A percentile compares a stretch with the other conserved stretches of the same genome.
Evolutionary conservation across 2,888 invertebrate genomes (phyloP).

Genomic region (Enchytraeus crypticus): DNA sequence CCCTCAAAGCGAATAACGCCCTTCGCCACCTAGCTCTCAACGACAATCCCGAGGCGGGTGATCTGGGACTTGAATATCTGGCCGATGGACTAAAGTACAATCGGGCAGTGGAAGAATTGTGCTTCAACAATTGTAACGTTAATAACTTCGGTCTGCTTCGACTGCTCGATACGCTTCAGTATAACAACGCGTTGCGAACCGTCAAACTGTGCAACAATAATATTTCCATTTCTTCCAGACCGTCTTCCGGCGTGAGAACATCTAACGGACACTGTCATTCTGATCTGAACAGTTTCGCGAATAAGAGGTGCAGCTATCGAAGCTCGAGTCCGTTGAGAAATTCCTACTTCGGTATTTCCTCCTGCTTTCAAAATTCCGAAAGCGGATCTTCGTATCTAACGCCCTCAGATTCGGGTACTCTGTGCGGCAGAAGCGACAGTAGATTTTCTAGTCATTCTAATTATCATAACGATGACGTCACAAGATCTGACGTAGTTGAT

Average conservation of each 20-base stretch:
- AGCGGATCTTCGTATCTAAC: no score
- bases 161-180: slow-evolving; percentile 38
- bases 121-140: slow-evolving; percentile 44
- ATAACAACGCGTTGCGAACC: slow-evolving; percentile 35
- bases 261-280: no score
- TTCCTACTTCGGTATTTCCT: no score
- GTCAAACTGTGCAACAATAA: slow-evolving; percentile 44
- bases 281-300: no score
- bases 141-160: slow-evolving; percentile 41
- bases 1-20: slow-evolving; percentile 34
- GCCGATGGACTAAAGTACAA: slow-evolving; percentile 39
- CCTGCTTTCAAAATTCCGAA: no score
- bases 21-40: slow-evolving; percentile 38
- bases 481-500: not conserved
- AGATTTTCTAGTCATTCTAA: no score
- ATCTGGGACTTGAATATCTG: slow-evolving; percentile 35
- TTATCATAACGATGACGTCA: not conserved
- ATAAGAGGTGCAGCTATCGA: no score
- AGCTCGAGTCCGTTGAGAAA: no score
- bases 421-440: no score
- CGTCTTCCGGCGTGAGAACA: no score
- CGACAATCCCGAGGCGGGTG: slow-evolving; percentile 37
- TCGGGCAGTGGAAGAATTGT: slow-evolving; percentile 32
- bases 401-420: no score
- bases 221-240: no score